phyloP scores from a whole-genome alignment of 2,113 vertebrate genomes.

The Acrocephalus kingi region DNA sequence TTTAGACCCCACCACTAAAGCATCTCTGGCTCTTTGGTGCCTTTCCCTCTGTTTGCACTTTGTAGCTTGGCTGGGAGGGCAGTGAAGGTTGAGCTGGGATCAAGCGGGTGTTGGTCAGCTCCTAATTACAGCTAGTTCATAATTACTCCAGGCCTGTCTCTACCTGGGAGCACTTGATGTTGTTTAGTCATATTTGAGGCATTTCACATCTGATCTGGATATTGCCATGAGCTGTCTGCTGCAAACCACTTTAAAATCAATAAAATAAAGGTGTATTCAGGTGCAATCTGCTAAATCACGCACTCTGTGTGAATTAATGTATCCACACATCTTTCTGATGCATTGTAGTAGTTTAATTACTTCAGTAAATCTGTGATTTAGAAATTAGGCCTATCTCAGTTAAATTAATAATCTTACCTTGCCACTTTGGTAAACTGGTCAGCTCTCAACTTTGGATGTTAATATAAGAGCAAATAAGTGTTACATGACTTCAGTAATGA shows the following conservation, averaged over 20 bases:
- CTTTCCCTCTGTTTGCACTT: background rate
- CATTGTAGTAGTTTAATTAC: background rate
- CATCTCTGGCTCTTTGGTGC: accelerated
- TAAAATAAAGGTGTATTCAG: background rate
- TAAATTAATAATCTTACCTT: background rate
- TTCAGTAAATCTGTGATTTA: background rate
- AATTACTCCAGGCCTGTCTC: background rate
- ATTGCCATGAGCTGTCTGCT: background rate
- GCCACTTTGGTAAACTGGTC: background rate
- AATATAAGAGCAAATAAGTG: background rate
- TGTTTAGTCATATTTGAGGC: background rate
- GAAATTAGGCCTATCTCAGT: background rate
- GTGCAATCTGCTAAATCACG: background rate
- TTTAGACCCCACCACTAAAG: accelerated
- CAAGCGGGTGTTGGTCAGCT: background rate
- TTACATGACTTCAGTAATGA: background rate
- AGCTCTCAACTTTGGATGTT: background rate
- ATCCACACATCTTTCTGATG: background rate
- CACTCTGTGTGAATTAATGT: accelerated
- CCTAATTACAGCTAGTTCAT: background rate
- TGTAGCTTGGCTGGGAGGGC: background rate
- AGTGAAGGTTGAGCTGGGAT: background rate
- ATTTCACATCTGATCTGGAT: background rate
- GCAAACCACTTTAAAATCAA: background rate
- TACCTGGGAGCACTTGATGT: background rate